Conservation (phyloP, 2,113 vertebrate species). For the Desmodus rotundus region DNA sequence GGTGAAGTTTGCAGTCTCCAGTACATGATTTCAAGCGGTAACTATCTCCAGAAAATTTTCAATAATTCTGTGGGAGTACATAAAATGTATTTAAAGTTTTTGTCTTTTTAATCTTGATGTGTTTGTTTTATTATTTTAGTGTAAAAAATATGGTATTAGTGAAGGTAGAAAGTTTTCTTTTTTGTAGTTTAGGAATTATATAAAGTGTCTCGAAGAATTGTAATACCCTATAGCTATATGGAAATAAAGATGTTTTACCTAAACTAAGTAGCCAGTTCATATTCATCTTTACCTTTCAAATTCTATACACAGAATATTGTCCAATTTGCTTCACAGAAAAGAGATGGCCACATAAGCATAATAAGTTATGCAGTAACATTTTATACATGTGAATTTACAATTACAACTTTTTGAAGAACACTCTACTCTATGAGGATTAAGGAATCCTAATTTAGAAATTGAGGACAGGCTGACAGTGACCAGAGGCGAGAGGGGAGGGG, state of each 20-base stretch:
- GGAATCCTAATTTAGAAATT: background rate
- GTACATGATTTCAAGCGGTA: background rate
- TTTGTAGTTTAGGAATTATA: background rate
- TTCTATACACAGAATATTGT: constrained; percentile 6
- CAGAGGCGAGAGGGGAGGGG: too few relatives aligned
- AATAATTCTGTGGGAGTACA: background rate
- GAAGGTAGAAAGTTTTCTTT: background rate
- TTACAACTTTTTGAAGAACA: background rate
- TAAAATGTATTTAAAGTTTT: background rate
- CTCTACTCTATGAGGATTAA: background rate
- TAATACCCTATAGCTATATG: background rate
- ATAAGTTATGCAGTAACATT: background rate
- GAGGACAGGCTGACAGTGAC: too few relatives aligned
- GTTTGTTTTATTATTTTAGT: background rate
- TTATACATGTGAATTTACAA: background rate
- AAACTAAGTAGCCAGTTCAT: background rate
- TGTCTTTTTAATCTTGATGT: background rate
- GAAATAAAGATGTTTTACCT: background rate
- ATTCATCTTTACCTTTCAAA: constrained; percentile 2
- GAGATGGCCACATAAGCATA: background rate
- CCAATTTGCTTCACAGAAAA: background rate
- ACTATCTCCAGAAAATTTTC: background rate
- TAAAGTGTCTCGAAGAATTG: background rate
- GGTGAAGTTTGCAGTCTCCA: background rate
- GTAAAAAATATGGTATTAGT: background rate